Percentiles rank a stretch among this genome's conserved stretches.
Evolutionary conservation across 1,140 invertebrate genomes (phyloP).

Genomic region (Drosophila athabasca): DNA sequence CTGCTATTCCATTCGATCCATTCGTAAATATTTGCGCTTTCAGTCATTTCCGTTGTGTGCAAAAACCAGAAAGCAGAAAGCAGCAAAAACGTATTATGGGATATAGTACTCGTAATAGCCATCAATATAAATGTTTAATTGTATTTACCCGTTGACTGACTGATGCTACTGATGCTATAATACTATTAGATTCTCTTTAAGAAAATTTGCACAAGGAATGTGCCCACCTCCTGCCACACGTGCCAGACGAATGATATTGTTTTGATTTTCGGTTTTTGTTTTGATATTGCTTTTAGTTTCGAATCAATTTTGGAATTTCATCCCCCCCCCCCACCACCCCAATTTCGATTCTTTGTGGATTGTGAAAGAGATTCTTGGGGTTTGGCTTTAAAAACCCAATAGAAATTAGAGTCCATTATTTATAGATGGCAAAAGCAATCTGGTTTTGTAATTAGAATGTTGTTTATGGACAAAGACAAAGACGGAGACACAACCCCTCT

Average conservation of each 20-base stretch:
- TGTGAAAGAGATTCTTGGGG: constrained; percentile 30
- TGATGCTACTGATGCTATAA: constrained; percentile 63
- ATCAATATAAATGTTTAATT: constrained; percentile 41
- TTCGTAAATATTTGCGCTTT: constrained; percentile 12
- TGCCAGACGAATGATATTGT: constrained; percentile 33
- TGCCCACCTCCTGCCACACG: constrained; percentile 15
- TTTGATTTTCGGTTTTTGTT: constrained; percentile 38
- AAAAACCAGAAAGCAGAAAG: not conserved
- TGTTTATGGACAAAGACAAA: constrained; percentile 25
- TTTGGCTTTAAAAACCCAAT: constrained; percentile 20
- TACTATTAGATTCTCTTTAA: constrained; percentile 26
- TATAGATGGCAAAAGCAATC: constrained; percentile 4
- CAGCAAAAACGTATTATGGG: constrained; percentile 1
- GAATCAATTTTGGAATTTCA: constrained; percentile 51
- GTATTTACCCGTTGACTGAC: constrained; percentile 54
- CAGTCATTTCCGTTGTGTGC: constrained; percentile 2
- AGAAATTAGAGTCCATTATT: not conserved
- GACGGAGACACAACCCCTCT: no score
- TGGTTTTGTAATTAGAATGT: constrained; percentile 34
- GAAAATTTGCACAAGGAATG: constrained; percentile 24
- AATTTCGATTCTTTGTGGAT: constrained; percentile 9
- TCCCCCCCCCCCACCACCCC: no score
- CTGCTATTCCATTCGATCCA: not conserved
- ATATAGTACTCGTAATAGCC: constrained; percentile 12
- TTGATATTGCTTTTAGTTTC: constrained; percentile 45